phyloP scores from a whole-genome alignment of 1,140 invertebrate species.

The Lethocerus indicus region DNA sequence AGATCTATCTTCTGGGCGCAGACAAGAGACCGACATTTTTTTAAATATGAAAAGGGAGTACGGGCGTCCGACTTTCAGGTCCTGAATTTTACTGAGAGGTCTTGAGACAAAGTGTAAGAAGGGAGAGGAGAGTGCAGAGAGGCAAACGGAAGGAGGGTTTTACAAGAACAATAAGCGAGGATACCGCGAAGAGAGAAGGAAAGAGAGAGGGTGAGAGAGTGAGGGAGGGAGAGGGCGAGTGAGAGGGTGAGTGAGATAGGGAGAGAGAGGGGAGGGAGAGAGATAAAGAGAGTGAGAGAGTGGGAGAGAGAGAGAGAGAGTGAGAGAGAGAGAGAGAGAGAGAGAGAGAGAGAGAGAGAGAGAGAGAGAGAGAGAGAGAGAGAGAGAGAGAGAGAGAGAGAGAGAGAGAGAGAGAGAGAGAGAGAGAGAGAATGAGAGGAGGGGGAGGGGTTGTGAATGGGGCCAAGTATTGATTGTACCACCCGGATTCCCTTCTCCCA shows the following conservation, averaged over 20 bases:
- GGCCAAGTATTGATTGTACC: no score
- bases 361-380: conserved; percentile 5
- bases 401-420: conserved; percentile 5
- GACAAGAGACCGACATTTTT: no score
- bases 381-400: conserved; percentile 5
- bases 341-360: conserved; percentile 5
- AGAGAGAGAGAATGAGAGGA: conserved; percentile 1
- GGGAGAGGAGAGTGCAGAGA: no score
- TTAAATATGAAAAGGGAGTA: no score
- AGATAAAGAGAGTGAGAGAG: conserved; percentile 2
- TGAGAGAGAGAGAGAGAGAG: conserved; percentile 4
- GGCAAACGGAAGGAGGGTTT: no score
- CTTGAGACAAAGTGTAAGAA: no score
- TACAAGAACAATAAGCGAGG: no score
- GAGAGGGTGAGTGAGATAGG: conserved; percentile 1
- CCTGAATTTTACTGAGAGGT: no score
- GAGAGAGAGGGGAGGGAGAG: neutral
- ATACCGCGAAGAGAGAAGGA: conserved; percentile 2
- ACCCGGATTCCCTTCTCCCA: no score
- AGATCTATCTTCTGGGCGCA: no score
- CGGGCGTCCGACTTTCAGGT: no score
- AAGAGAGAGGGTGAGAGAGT: conserved; percentile 1
- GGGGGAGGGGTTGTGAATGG: no score
- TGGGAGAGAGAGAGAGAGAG: conserved; percentile 3
- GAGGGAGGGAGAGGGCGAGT: conserved; percentile 1